These are phyloP conservation scores for Branchinecta sandiegonensis DNA, from an alignment of 2,888 invertebrate species.

Conservation along the genomic window DNA sequence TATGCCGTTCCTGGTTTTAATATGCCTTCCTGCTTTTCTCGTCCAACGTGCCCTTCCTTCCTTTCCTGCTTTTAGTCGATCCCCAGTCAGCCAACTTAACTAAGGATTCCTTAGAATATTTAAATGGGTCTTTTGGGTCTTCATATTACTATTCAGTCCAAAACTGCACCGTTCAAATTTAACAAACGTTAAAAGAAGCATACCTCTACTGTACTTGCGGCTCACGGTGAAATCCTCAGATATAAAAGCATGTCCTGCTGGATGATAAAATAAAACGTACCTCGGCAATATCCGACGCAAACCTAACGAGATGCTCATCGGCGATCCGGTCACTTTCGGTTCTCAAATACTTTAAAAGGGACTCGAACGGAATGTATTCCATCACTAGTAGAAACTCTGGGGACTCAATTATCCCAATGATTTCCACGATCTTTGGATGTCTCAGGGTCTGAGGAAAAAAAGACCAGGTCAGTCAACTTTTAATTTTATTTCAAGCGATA, in stretches of 20 bases:
- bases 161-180: no score
- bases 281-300: slow-evolving; percentile 65
- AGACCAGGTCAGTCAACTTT: slow-evolving; percentile 22
- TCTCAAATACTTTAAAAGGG: slow-evolving; percentile 61
- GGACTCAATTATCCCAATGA: slow-evolving; percentile 61
- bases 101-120: no score
- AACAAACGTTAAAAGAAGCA: no score
- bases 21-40: no score
- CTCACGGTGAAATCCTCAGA: not conserved
- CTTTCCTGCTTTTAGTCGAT: no score
- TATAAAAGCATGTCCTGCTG: not conserved
- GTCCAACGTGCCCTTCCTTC: no score
- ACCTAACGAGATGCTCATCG: slow-evolving; percentile 50
- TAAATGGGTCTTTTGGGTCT: no score
- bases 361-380: slow-evolving; percentile 74
- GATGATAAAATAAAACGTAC: slow-evolving; percentile 36
- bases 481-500: no score
- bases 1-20: no score
- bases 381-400: slow-evolving; percentile 67
- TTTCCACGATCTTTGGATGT: slow-evolving; percentile 76
- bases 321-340: slow-evolving; percentile 54
- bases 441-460: slow-evolving; percentile 47
- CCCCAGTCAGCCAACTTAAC: no score
- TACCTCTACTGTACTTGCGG: no score
- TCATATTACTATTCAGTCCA: no score